These are phyloP conservation scores for Acanthococcus lagerstroemiae DNA, from an alignment of 2,888 invertebrate species.

Conservation along the genomic window DNA sequence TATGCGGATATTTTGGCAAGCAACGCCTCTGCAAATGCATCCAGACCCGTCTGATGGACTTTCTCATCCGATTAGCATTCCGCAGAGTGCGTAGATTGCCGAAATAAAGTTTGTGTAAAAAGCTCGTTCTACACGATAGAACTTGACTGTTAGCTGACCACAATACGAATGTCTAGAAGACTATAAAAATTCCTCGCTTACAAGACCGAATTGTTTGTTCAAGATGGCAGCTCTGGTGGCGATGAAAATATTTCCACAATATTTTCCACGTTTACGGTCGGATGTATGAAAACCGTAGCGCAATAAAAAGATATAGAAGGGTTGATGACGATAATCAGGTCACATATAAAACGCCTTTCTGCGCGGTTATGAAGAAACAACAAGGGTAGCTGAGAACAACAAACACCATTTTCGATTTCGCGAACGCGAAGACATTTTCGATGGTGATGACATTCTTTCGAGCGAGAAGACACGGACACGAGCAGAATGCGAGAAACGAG, in stretches of 20 bases:
- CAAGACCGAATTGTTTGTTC: not conserved
- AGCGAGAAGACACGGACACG: not conserved
- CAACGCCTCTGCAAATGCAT: too few species aligned
- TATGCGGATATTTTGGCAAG: too few species aligned
- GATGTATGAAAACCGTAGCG: not conserved
- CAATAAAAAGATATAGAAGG: not conserved
- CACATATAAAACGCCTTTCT: conserved; percentile 15
- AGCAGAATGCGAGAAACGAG: not conserved
- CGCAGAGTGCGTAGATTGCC: too few species aligned
- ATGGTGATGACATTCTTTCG: not conserved
- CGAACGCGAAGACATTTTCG: not conserved
- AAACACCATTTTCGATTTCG: conserved; percentile 9
- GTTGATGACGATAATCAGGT: conserved; percentile 8
- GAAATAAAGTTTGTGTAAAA: not conserved
- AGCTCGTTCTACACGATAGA: not conserved
- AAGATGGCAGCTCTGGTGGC: not conserved
- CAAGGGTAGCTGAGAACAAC: conserved; percentile 14
- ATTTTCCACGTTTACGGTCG: not conserved
- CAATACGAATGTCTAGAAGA: not conserved
- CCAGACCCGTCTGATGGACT: too few species aligned
- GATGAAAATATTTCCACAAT: conserved; percentile 1
- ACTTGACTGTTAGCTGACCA: not conserved
- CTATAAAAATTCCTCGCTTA: not conserved
- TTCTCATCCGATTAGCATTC: too few species aligned
- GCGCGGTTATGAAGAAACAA: conserved; percentile 5